Percentiles rank a stretch among this genome's conserved stretches.
phyloP scores from a whole-genome alignment of 2,888 invertebrate genomes.

The Hedychridium roseum region DNA sequence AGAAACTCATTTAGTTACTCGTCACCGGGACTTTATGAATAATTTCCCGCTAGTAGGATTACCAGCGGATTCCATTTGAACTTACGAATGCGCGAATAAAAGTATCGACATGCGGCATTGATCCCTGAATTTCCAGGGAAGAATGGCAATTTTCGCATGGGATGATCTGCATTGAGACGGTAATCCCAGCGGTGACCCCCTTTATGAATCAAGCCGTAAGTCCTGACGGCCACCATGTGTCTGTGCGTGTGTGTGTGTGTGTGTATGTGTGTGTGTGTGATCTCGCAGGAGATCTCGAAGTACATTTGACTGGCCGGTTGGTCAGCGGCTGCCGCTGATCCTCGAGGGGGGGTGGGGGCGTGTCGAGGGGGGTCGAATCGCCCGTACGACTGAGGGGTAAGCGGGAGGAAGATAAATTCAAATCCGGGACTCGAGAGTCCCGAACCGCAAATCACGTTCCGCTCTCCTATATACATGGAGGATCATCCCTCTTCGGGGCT shows the following conservation, averaged over 20 bases:
- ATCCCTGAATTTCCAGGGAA: constrained; percentile 9
- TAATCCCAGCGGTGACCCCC: constrained; percentile 23
- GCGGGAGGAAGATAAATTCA: constrained; percentile 54
- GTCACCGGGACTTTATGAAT: too few relatives aligned
- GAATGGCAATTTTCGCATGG: constrained; percentile 21
- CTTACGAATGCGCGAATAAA: neutral
- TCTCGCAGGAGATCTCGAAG: constrained; percentile 34
- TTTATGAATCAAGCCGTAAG: constrained; percentile 34
- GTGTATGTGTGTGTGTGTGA: constrained; percentile 9
- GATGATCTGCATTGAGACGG: constrained; percentile 28
- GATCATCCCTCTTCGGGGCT: constrained; percentile 58
- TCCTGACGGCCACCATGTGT: too few relatives aligned
- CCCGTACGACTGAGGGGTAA: constrained; percentile 18
- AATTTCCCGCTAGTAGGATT: too few relatives aligned
- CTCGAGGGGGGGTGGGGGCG: constrained; percentile 23
- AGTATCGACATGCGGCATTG: constrained; percentile 1
- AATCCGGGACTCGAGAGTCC: constrained; percentile 52
- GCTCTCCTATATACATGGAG: constrained; percentile 52
- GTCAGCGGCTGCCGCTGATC: constrained; percentile 28
- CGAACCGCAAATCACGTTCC: constrained; percentile 58
- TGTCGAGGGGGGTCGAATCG: constrained; percentile 1
- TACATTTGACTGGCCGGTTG: constrained; percentile 30
- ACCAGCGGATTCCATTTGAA: too few relatives aligned
- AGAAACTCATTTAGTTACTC: too few relatives aligned
- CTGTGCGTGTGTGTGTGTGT: neutral